phyloP scores from a whole-genome alignment of 2,797 vertebrate species.

The Menidia menidia region DNA sequence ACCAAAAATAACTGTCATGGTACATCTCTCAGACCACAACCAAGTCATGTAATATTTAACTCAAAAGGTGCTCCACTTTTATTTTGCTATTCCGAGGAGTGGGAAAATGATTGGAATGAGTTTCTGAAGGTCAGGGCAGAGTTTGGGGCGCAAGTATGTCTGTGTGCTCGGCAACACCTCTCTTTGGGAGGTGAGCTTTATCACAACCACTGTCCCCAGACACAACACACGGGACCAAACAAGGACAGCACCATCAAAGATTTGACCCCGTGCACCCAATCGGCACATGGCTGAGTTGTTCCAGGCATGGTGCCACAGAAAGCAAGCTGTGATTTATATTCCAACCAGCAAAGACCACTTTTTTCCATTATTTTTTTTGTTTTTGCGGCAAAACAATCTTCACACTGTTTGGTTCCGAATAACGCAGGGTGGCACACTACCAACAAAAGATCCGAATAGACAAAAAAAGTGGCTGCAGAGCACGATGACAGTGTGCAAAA shows the following conservation, averaged over 20 bases:
- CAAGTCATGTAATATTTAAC: slow-evolving; percentile 24
- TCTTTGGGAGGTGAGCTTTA: slow-evolving; percentile 62
- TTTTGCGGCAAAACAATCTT: slow-evolving; percentile 61
- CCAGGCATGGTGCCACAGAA: slow-evolving; percentile 55
- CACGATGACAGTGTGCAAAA: slow-evolving; percentile 25
- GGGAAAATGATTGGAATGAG: slow-evolving; percentile 49
- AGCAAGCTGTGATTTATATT: slow-evolving; percentile 68
- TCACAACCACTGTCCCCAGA: slow-evolving; percentile 65
- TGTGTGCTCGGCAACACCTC: slow-evolving; percentile 55
- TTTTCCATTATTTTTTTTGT: slow-evolving; percentile 57
- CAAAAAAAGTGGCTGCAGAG: slow-evolving; percentile 44
- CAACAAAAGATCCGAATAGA: slow-evolving; percentile 44
- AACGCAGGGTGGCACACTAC: slow-evolving; percentile 46
- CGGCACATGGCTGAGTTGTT: slow-evolving; percentile 50
- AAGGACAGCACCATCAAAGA: slow-evolving; percentile 64
- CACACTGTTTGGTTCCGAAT: slow-evolving; percentile 52
- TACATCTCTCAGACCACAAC: slow-evolving; percentile 21
- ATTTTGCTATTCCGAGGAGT: slow-evolving; percentile 11
- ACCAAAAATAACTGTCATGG: slow-evolving; percentile 9
- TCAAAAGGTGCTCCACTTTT: slow-evolving; percentile 12
- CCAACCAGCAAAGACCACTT: slow-evolving; percentile 52
- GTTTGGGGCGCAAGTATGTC: slow-evolving; percentile 35
- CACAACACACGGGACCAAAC: slow-evolving; percentile 72
- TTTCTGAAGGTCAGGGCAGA: slow-evolving; percentile 56
- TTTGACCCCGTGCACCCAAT: slow-evolving; percentile 51